phyloP scores from a whole-genome alignment of 1,140 invertebrate species.

The Panulirus ornatus region DNA sequence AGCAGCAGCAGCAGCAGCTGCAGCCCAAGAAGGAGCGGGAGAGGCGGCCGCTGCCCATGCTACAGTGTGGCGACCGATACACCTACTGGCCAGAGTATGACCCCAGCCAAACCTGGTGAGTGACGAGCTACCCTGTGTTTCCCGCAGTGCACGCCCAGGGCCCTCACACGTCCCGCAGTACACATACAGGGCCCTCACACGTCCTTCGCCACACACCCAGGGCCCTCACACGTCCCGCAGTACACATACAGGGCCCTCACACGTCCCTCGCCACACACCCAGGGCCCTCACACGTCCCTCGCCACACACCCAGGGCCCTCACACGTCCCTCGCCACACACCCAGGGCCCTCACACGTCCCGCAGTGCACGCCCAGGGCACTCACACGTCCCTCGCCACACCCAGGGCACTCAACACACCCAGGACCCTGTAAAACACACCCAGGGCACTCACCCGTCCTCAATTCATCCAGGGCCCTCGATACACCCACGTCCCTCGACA shows the following conservation, averaged over 20 bases:
- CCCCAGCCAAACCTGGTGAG: conserved; percentile 74
- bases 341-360: no score
- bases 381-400: no score
- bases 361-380: background rate
- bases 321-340: no score
- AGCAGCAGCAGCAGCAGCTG: conserved; percentile 47
- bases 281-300: no score
- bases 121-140: background rate
- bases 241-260: no score
- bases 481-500: no score
- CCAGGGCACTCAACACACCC: background rate
- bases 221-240: no score
- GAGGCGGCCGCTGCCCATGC: conserved; percentile 78
- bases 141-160: background rate
- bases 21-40: conserved; percentile 61
- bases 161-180: no score
- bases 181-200: background rate
- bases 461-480: no score
- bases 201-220: no score
- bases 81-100: conserved; percentile 75
- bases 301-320: background rate
- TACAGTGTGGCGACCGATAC: conserved; percentile 76
- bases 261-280: no score
- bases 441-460: no score
- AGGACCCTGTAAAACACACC: background rate